Base-by-base conservation (phyloP, 2,888 invertebrate genomes). In the Callyntrura sp. region DNA sequence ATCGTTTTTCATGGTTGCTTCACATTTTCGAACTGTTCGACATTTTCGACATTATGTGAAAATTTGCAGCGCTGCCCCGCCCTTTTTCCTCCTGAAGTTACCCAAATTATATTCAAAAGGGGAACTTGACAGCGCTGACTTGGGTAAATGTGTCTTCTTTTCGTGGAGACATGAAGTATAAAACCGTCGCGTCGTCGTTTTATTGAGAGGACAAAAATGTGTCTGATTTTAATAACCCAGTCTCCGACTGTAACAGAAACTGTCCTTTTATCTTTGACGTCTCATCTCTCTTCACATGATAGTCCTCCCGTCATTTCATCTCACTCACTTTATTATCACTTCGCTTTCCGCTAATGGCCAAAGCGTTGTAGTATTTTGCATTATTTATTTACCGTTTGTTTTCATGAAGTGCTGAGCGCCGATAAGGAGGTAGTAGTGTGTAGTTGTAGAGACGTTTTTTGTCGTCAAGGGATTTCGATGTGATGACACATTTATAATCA, bases 401-500 rank as follows among this genome's bases (percentile, higher is more conserved):
- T 35, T 35, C 57, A 65, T n/a, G 43, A 68, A 35, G 35, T 35
- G 35, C 35, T 6, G 35, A 35, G 35, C 6, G 35, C 35, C 35
- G 35, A 35, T 35, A 35, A 6, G 35, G 2, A 35, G 35, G 35
- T 35, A 35, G 35, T 35, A n/a, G n/a, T n/a, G n/a, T n/a, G n/a
- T n/a, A n/a, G n/a, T n/a, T n/a, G 3, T 35, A 35, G 6, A 35
- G 35, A 35, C 35, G 2, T 35, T 35, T 35, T 35, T 35, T 35
- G 35, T 35, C 35, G 35, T 35, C 35, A 35, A 35, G 35, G 35
- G 57, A 57, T 51, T 14, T 14, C 14, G 51, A 14, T 51, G 43
- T 35, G 68, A 68, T 68, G 68, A 68, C 68, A 68, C 68, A 68
- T 68, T 68, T 68, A 68, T 43, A 68, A 68, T 68, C 43, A 68